Conservation (phyloP, 2,888 invertebrate genomes). For the Athrips mouffetella region DNA sequence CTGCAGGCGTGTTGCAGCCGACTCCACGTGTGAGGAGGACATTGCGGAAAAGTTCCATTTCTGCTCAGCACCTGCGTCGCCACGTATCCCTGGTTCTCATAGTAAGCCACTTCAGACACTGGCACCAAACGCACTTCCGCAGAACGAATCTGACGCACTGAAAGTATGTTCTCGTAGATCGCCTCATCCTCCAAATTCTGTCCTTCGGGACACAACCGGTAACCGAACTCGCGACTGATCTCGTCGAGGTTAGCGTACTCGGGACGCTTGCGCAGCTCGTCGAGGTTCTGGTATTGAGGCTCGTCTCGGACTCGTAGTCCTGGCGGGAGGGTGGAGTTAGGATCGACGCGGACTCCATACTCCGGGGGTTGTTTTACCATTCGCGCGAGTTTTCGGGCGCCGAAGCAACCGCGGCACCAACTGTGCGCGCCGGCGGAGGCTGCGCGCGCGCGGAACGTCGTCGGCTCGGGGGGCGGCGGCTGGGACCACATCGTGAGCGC, state of each 20-base stretch:
- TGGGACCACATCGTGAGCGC: slow-evolving; percentile 76
- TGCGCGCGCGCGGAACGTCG: slow-evolving; percentile 55
- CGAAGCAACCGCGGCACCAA: slow-evolving; percentile 53
- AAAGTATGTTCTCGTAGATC: slow-evolving; percentile 72
- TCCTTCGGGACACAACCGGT: slow-evolving; percentile 72
- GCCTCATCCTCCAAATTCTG: slow-evolving; percentile 75
- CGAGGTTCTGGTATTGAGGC: slow-evolving; percentile 71
- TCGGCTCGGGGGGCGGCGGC: slow-evolving; percentile 65
- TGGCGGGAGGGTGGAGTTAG: slow-evolving; percentile 52
- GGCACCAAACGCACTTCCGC: slow-evolving; percentile 76
- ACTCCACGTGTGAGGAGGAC: slow-evolving; percentile 72
- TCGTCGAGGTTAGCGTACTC: slow-evolving; percentile 74
- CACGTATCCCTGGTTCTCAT: slow-evolving; percentile 72
- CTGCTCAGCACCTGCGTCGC: slow-evolving; percentile 71
- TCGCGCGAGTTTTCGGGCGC: slow-evolving; percentile 56
- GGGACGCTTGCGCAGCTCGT: slow-evolving; percentile 67
- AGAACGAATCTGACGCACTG: slow-evolving; percentile 66
- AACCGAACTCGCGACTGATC: slow-evolving; percentile 74
- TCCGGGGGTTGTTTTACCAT: slow-evolving; percentile 66
- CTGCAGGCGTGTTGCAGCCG: slow-evolving; percentile 63
- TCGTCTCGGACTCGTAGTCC: slow-evolving; percentile 65
- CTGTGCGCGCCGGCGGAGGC: slow-evolving; percentile 49
- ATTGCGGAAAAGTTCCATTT: slow-evolving; percentile 74
- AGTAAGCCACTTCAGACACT: slow-evolving; percentile 72
- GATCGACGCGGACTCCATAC: slow-evolving; percentile 68